These are phyloP conservation scores for Phyllotis vaccarum DNA, from an alignment of 2,797 vertebrate genomes.

Conservation along the genomic window DNA sequence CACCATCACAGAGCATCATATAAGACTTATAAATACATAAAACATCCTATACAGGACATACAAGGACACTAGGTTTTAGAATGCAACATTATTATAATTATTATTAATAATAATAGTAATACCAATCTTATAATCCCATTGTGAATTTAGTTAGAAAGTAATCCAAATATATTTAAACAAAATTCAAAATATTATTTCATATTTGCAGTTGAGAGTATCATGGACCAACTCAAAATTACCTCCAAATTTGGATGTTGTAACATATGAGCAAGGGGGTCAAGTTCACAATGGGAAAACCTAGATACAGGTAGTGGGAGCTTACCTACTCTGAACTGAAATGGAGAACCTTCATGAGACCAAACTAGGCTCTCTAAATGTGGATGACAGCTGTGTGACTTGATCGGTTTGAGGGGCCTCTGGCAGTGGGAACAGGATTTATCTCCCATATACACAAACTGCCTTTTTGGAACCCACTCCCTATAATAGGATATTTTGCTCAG, in stretches of 20 bases:
- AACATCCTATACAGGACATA: not conserved
- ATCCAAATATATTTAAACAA: conserved; percentile 1
- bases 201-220: not conserved
- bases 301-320: no score
- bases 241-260: not conserved
- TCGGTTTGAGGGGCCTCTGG: no score
- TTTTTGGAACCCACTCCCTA: no score
- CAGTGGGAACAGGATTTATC: no score
- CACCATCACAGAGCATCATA: not conserved
- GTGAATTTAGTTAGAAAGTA: not conserved
- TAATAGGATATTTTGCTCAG: no score
- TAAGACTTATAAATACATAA: not conserved
- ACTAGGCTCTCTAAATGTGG: no score
- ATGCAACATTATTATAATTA: not conserved
- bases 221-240: not conserved
- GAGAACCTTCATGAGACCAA: no score
- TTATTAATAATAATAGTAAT: not conserved
- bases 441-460: no score
- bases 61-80: not conserved
- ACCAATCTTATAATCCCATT: not conserved
- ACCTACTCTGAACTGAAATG: no score
- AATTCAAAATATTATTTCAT: conserved; percentile 14
- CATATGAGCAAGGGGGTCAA: not conserved
- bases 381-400: no score
- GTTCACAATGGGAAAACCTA: no score